Conservation (phyloP, 2,113 vertebrate genomes). For the Sciurus niger region DNA sequence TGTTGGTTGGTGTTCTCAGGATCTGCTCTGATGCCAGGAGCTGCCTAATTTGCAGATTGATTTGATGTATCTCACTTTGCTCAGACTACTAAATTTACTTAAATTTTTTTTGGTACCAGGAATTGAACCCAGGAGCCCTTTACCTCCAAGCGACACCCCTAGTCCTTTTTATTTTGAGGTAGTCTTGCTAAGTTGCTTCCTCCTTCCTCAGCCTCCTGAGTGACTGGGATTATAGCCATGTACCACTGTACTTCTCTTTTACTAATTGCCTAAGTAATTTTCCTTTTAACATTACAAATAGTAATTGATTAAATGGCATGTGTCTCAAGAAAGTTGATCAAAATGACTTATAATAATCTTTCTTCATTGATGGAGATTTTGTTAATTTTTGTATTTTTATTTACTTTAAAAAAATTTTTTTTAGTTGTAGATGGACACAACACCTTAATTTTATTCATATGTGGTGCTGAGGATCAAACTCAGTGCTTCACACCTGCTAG, state of each 20-base stretch:
- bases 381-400: constrained; percentile 41
- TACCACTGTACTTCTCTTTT: not conserved
- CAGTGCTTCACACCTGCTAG: too few species aligned
- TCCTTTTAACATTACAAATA: constrained; percentile 13
- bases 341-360: not conserved
- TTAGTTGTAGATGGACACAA: too few species aligned
- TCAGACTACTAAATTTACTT: not conserved
- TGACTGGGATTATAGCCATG: too few species aligned
- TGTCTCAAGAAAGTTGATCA: not conserved
- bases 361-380: not conserved
- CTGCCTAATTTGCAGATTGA: not conserved
- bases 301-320: not conserved
- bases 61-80: not conserved
- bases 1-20: not conserved
- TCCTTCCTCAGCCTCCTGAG: too few species aligned
- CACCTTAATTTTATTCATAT: too few species aligned
- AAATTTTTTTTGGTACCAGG: too few species aligned
- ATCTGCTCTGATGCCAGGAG: not conserved
- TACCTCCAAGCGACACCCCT: too few species aligned
- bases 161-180: too few species aligned
- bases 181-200: too few species aligned
- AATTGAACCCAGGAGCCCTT: too few species aligned
- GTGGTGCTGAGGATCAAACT: too few species aligned
- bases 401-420: too few species aligned
- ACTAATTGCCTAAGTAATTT: not conserved